A percentile compares a stretch with the other conserved stretches of the same genome.
Evolutionary conservation across 2,113 vertebrate genomes (phyloP).

Genomic region (Blennius ocellaris): DNA sequence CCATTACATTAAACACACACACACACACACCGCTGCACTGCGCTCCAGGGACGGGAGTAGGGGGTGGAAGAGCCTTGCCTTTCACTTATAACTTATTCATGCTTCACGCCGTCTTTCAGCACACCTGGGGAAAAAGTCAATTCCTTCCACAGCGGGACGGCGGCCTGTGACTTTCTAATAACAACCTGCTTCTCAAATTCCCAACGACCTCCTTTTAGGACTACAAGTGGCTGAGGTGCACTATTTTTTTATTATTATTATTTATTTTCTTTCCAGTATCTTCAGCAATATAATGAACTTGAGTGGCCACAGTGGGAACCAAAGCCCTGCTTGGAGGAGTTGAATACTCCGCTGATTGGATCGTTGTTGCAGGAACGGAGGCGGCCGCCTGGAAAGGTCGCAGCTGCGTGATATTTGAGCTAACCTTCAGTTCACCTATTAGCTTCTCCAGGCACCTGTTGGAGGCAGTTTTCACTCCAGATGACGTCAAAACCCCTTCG

Average conservation of each 20-base stretch:
- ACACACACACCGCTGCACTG: constrained; percentile 12
- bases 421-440: not conserved
- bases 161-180: constrained; percentile 57
- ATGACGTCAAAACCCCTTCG: not conserved
- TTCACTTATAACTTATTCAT: constrained; percentile 77
- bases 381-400: constrained; percentile 22
- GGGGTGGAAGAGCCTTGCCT: constrained; percentile 57
- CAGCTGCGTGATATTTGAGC: not conserved
- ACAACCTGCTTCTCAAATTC: constrained; percentile 38
- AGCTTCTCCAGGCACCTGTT: not conserved
- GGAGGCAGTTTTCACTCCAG: constrained; percentile 7
- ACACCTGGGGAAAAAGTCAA: constrained; percentile 64
- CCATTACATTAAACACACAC: constrained; percentile 42
- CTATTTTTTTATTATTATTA: not conserved
- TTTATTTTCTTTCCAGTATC: not conserved
- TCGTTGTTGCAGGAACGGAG: not conserved
- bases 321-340: not conserved
- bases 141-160: constrained; percentile 41
- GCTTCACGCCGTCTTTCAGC: constrained; percentile 47
- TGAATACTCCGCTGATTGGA: constrained; percentile 31
- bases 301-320: not conserved
- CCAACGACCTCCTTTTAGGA: not conserved
- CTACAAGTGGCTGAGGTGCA: constrained; percentile 3
- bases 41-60: constrained; percentile 8
- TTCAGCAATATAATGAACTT: no score